phyloP scores from a whole-genome alignment of 2,113 vertebrate species.

The Proterorhinus semilunaris region DNA sequence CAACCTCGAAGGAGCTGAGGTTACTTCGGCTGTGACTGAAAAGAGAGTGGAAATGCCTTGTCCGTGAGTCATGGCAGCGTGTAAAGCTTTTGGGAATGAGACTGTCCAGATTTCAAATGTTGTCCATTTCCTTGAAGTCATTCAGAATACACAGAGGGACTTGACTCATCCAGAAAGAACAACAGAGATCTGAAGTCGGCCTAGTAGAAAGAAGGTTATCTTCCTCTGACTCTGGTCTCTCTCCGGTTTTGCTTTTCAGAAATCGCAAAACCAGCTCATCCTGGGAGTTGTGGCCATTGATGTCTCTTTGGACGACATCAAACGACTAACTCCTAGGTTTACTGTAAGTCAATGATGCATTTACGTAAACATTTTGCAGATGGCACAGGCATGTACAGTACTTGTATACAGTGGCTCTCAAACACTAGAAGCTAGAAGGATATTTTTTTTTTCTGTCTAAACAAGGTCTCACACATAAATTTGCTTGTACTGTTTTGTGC shows the following conservation, averaged over 20 bases:
- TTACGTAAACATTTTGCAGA: neutral
- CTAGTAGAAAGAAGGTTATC: slow-evolving; percentile 1
- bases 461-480: too few relatives aligned
- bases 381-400: neutral
- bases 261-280: slow-evolving; percentile 87
- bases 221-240: slow-evolving; percentile 15
- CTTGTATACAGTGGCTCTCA: too few relatives aligned
- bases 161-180: slow-evolving; percentile 53
- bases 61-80: slow-evolving; percentile 64
- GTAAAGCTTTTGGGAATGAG: slow-evolving; percentile 50
- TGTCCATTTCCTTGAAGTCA: slow-evolving; percentile 49
- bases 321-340: slow-evolving; percentile 91
- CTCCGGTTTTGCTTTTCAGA: slow-evolving; percentile 29
- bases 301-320: slow-evolving; percentile 95
- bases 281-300: slow-evolving; percentile 97
- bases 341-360: slow-evolving; percentile 79
- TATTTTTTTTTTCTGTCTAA: too few relatives aligned
- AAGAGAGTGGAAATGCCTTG: slow-evolving; percentile 59
- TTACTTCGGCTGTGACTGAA: slow-evolving; percentile 40
- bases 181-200: slow-evolving; percentile 24
- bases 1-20: slow-evolving; percentile 28
- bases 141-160: slow-evolving; percentile 52
- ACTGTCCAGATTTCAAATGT: slow-evolving; percentile 56
- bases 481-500: too few relatives aligned
- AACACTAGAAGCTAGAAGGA: too few relatives aligned